Evolutionary conservation across 2,888 invertebrate species (phyloP).

Genomic region (Beris morrisii): DNA sequence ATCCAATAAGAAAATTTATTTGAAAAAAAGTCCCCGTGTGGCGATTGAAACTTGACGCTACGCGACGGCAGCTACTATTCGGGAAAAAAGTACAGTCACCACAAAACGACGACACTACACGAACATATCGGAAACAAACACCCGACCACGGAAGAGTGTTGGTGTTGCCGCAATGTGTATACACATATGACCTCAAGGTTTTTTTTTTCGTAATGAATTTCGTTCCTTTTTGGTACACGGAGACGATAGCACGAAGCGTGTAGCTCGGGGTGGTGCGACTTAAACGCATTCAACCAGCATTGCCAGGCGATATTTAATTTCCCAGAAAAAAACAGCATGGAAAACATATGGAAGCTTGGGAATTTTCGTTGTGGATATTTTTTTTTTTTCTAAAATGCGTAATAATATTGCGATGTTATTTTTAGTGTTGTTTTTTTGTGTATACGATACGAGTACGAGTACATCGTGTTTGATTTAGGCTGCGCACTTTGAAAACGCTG

Average conservation of each 20-base stretch:
- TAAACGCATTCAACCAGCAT: neutral
- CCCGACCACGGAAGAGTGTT: conserved; percentile 1
- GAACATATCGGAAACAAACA: conserved; percentile 13
- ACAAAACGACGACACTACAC: conserved; percentile 46
- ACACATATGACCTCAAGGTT: conserved; percentile 25
- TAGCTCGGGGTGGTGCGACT: neutral
- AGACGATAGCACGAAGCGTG: neutral
- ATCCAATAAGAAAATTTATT: no score
- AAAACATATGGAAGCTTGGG: no score
- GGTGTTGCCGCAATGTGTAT: conserved; percentile 2
- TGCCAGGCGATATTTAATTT: no score
- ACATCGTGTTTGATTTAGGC: no score
- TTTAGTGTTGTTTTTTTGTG: no score
- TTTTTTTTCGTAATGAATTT: conserved; percentile 7
- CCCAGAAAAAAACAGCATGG: no score
- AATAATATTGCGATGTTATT: no score
- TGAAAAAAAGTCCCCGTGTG: conserved; percentile 6
- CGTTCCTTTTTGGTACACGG: neutral
- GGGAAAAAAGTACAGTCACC: conserved; percentile 55
- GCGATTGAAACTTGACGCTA: conserved; percentile 31
- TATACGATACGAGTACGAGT: no score
- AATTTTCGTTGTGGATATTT: no score
- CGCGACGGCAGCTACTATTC: conserved; percentile 21
- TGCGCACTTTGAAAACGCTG: no score
- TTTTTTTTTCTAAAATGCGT: no score